These are phyloP conservation scores for Octonoba sinensis DNA, from an alignment of 2,888 invertebrate species.

Conservation along the genomic window DNA sequence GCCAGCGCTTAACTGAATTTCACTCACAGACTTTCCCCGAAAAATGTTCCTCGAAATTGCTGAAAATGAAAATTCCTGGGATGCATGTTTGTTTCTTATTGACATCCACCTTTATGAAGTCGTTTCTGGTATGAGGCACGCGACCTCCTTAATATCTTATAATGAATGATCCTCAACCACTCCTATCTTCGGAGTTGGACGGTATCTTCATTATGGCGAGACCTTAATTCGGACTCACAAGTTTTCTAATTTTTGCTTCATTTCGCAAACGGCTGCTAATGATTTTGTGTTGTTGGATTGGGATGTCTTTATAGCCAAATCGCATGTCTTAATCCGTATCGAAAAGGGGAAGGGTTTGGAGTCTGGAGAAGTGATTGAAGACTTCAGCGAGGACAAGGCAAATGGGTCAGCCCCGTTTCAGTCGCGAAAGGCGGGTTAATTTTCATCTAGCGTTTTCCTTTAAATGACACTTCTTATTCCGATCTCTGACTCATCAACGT, in stretches of 20 bases:
- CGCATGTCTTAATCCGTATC: slow-evolving; percentile 55
- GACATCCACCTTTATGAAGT: too few species aligned
- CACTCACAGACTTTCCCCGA: too few species aligned
- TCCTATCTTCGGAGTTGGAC: slow-evolving; percentile 22
- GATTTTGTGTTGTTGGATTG: slow-evolving; percentile 56
- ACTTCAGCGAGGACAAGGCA: slow-evolving; percentile 46
- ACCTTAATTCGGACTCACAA: slow-evolving; percentile 33
- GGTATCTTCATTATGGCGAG: slow-evolving; percentile 46
- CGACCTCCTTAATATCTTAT: slow-evolving; percentile 45
- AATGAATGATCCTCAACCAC: slow-evolving; percentile 46
- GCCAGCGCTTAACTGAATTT: too few species aligned
- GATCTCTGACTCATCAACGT: slow-evolving; percentile 51
- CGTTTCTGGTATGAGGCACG: slow-evolving; percentile 1
- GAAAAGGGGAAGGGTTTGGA: slow-evolving; percentile 53
- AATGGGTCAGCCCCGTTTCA: slow-evolving; percentile 55
- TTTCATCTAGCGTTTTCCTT: slow-evolving; percentile 64
- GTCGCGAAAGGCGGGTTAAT: slow-evolving; percentile 58
- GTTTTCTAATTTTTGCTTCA: slow-evolving; percentile 56
- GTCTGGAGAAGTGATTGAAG: slow-evolving; percentile 58
- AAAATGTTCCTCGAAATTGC: too few species aligned
- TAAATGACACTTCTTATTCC: slow-evolving; percentile 58
- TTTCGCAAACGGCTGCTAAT: slow-evolving; percentile 42
- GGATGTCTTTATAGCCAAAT: slow-evolving; percentile 58
- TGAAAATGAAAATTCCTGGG: too few species aligned
- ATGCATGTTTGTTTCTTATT: too few species aligned